phyloP scores from a whole-genome alignment of 2,113 vertebrate species.

The Osmerus mordax region DNA sequence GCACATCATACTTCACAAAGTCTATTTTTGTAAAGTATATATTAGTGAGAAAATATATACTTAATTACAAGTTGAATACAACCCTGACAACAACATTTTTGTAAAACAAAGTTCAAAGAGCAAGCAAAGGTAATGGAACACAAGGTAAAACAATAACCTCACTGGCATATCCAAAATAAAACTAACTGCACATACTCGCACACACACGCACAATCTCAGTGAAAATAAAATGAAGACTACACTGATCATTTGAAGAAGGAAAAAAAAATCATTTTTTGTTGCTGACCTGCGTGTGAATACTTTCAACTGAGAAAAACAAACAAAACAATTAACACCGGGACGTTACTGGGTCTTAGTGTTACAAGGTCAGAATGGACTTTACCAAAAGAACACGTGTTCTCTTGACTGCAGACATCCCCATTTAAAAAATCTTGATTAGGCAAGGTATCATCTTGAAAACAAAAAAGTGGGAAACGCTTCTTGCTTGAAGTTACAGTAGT shows the following conservation, averaged over 20 bases:
- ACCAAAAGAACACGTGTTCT: constrained; percentile 56
- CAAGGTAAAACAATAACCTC: not conserved
- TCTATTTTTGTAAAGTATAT: constrained; percentile 80
- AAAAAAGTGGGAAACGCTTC: constrained; percentile 1
- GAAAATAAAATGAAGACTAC: constrained; percentile 9
- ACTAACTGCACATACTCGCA: constrained; percentile 2
- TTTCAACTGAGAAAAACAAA: constrained; percentile 28
- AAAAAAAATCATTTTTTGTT: constrained; percentile 36
- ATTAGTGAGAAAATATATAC: constrained; percentile 75
- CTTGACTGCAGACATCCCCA: constrained; percentile 1
- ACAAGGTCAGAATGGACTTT: constrained; percentile 73
- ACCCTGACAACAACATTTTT: constrained; percentile 63
- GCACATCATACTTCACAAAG: constrained; percentile 81
- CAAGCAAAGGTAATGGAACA: constrained; percentile 45
- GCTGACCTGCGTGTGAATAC: constrained; percentile 18
- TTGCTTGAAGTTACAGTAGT: constrained; percentile 11
- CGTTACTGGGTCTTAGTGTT: constrained; percentile 49
- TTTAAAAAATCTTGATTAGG: constrained; percentile 3
- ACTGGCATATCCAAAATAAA: constrained; percentile 9
- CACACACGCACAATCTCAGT: constrained; percentile 1
- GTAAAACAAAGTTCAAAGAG: constrained; percentile 46
- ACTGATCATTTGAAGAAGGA: constrained; percentile 37
- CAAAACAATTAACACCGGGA: constrained; percentile 36
- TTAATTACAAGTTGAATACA: constrained; percentile 59
- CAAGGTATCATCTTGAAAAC: not conserved